Evolutionary conservation across 1,140 invertebrate genomes (phyloP).

Genomic region (Lamellibrachia luymesi): DNA sequence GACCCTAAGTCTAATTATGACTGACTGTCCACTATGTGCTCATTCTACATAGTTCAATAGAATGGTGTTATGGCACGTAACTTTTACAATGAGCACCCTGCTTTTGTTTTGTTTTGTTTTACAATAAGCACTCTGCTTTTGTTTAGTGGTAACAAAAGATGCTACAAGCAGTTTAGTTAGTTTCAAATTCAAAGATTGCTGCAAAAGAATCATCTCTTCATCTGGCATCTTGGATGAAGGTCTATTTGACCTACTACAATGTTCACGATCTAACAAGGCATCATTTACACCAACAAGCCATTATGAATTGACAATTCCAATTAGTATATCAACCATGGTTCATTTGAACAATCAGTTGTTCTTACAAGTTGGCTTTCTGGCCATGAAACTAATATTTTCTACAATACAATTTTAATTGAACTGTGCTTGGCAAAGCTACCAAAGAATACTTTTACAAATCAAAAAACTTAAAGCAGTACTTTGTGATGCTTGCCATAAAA

Average conservation of each 20-base stretch:
- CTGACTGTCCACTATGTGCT: neutral
- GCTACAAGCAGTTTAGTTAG: neutral
- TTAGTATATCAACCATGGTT: neutral
- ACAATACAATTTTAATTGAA: neutral
- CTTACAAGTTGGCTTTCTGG: neutral
- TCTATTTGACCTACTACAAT: neutral
- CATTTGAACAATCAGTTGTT: neutral
- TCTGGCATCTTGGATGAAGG: neutral
- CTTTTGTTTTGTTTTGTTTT: neutral
- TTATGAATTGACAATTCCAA: neutral
- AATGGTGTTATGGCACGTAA: too few relatives aligned
- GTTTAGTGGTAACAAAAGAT: neutral
- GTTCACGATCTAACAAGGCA: neutral
- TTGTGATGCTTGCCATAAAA: neutral
- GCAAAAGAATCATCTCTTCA: neutral
- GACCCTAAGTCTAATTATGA: neutral
- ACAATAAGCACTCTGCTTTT: neutral
- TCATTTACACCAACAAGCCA: too few relatives aligned
- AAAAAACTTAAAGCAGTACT: neutral
- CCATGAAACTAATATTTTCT: neutral
- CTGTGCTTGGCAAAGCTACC: neutral
- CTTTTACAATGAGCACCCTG: neutral
- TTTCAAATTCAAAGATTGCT: neutral
- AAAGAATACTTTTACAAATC: neutral
- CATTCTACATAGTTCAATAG: neutral